Base-by-base conservation (phyloP, 2,113 vertebrate genomes). In the Arothron firmamentum region DNA sequence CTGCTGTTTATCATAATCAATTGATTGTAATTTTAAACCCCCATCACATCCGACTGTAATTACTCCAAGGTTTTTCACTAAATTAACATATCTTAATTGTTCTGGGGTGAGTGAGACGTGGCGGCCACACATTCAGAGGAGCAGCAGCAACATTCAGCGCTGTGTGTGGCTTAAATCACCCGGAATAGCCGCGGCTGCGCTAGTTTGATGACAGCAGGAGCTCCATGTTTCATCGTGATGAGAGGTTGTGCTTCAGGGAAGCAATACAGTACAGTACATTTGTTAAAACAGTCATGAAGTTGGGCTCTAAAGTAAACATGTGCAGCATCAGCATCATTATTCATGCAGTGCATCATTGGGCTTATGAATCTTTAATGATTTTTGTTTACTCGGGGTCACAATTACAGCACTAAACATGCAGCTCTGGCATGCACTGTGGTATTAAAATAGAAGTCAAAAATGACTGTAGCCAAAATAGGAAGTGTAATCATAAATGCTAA, bases 51-150 rank as follows among this genome's bases (percentile, higher is more conserved):
- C 58, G 21, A 61, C 50, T 56, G 56, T 78, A 82, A 85, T 88
- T 77, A 80, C 57, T 67, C 58, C 45, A 28, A 45, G 43, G 17
- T 63, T 18, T 75, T 82, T 59, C 54, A 74, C 54, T 50, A 38
- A 16, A 78, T 81, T 80, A 75, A 51, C 71, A 77, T 78, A 85
- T 80, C 65, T 59, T 82, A 81, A 85, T 70, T 42, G 28, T 8
- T 23, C 5, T 13, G n/a, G 49, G 34, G 60, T 57, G 55, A 72
- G 53, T 49, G 20, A 52, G 56, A 62, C 2, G 16, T 52, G 6
- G 11, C 28, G n/a, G 20, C 19, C 23, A 16, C 31, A 54, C 7
- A 62, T 63, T 50, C 41, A 34, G 7, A 38, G 4, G 34, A 50
- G 2, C 46, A 17, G 11, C 14, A 52, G 6, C 20, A 52, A 19